Base-by-base conservation (phyloP, 2,888 invertebrate species). In the Amphipyra tragopoginis region DNA sequence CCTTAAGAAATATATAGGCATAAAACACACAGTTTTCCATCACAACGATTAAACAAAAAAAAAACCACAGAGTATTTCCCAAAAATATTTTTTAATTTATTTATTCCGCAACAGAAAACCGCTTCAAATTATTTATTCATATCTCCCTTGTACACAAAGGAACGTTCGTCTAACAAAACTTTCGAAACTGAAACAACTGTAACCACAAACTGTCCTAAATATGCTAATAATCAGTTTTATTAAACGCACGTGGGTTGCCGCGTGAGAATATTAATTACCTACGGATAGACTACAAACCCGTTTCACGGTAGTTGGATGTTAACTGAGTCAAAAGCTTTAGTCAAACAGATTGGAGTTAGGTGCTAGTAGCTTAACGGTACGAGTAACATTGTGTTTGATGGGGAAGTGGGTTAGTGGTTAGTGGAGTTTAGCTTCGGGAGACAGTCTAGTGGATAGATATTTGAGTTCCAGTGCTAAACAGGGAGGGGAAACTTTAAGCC, bases 271-370 rank as follows among this genome's bases (percentile, higher is more conserved):
- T 44, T 53, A 44, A 53, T 53, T 53, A 53, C 4, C 36, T 7
- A 4, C 13, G 5, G 48, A 15, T 21, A 36, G 36, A 14, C 26
- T 8, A 34, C 10, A 39, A n/a, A 15, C 39, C 33, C 13, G 11
- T 54, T 70, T 57, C 13, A 51, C 54, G 43, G 40, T 51, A 42
- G 59, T 29, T 59, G 39, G 33, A 63, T 29, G 15, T 58, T 65
- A 43, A 52, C 64, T 43, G 51, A 55, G 55, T 59, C 54, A 57
- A 45, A 68, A 40, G 45, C 64, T 71, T 70, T 29, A 9, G 49
- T 47, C 42, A 58, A 64, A 58, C 53, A 33, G 10, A 15, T 38
- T 34, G 15, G 4, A 15, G 2, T 10, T 6, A 38, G 34, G 11
- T 38, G 21, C 3, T 21, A 13, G 26, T 39, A 26, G 26, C 7